Evolutionary conservation across 2,797 vertebrate species (phyloP).

Genomic region (Darevskia mixta): DNA sequence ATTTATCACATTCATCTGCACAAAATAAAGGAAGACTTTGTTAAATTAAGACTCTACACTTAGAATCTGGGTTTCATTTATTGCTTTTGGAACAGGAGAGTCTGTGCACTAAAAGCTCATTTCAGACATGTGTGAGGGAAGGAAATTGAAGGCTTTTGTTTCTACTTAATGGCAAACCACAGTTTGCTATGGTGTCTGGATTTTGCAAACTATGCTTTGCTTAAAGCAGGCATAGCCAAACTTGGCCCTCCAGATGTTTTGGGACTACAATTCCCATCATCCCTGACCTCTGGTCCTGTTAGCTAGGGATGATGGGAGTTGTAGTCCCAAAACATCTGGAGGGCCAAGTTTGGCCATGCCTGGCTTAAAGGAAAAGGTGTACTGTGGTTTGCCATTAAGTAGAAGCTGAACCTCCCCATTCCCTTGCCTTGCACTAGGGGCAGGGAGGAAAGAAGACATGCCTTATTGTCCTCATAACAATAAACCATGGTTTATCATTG

Average conservation of each 20-base stretch:
- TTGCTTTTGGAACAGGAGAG: not conserved
- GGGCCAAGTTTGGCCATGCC: no score
- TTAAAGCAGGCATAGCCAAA: not conserved
- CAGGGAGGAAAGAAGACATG: not conserved
- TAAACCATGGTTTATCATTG: not conserved
- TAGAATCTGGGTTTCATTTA: conserved; percentile 10
- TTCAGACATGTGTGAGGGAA: not conserved
- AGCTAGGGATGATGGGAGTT: no score
- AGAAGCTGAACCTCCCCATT: not conserved
- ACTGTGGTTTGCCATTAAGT: not conserved
- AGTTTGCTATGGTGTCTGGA: not conserved
- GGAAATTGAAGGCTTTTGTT: not conserved
- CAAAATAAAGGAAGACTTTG: not conserved
- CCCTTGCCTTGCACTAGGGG: not conserved
- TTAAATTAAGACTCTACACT: not conserved
- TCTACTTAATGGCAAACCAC: not conserved
- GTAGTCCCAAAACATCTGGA: no score
- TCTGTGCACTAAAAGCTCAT: not conserved
- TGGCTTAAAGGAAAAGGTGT: not conserved
- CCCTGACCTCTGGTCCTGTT: no score
- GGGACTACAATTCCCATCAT: no score
- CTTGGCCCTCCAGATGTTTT: no score
- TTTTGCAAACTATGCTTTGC: not conserved
- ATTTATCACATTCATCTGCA: not conserved
- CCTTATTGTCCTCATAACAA: not conserved